Base-by-base conservation (phyloP, 2,797 vertebrate species). In the Thaleichthys pacificus region DNA sequence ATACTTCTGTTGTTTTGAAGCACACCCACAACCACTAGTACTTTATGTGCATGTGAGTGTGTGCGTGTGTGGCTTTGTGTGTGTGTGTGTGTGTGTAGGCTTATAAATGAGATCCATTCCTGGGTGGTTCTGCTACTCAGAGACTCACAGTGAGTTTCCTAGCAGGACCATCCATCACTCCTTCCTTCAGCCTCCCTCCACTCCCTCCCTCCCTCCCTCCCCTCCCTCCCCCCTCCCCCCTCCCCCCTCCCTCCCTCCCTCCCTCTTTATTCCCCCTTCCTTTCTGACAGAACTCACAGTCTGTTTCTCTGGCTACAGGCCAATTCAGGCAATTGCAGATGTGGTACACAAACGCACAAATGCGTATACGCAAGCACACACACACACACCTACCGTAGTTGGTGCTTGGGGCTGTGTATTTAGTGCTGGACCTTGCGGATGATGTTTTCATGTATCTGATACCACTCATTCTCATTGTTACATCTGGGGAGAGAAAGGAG, bases 391-490 rank as follows among this genome's bases (percentile, higher is more conserved):
- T 90, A 95, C 94, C 94, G 12, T 97, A 97, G 92, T 95, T 97
- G 85, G 94, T 95, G 84, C 96, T 97, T 77, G 96, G 95, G 1
- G 95, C 94, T 0, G 96, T 96, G 88, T 98, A 98, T 73, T 98
- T 98, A 91, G 95, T 95, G 79, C 96, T 98, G 85, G 96, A 97
- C 86, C 86, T 97, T 97, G 80, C 96, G 95, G 87, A 97, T 96
- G 84, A 98, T 97, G 70, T 97, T 97, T 80, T 98, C 96, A 0
- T 97, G 96, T 87, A 97, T 95, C 92, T 98, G 96, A 87, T 93
- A 93, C 96, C 96, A 98, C 15, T 98, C 96, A 0, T 94, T 97
- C 85, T 98, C 96, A 0, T 97, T 97, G 91, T 96, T 98, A 85
- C 96, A 98, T 82, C 96, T 98, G 72, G 77, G 89, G 89, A 51